Conservation (phyloP, 2,797 vertebrate species). For the Gobionotothen gibberifrons region DNA sequence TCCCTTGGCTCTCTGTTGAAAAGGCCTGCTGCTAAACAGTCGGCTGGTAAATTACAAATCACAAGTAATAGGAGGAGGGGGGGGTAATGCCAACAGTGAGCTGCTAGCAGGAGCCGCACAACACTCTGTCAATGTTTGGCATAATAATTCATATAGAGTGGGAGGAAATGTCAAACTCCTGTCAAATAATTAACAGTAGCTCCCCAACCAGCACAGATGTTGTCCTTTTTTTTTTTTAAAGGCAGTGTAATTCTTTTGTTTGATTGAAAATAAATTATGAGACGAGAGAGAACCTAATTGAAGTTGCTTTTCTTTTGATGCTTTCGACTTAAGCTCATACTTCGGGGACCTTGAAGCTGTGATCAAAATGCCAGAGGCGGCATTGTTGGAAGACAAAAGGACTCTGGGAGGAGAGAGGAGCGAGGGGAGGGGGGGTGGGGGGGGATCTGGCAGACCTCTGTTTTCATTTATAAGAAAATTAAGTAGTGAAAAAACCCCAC, state of each 20-base stretch:
- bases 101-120: not conserved
- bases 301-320: slow-evolving; percentile 38
- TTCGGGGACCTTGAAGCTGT: slow-evolving; percentile 46
- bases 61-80: slow-evolving; percentile 23
- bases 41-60: slow-evolving; percentile 29
- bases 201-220: slow-evolving; percentile 21
- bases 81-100: slow-evolving; percentile 14
- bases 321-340: slow-evolving; percentile 37
- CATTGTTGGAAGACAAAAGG: slow-evolving; percentile 48
- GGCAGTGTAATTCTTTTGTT: slow-evolving; percentile 25
- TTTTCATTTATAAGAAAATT: slow-evolving; percentile 25
- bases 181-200: slow-evolving; percentile 14
- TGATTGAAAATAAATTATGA: slow-evolving; percentile 57
- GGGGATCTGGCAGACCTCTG: slow-evolving; percentile 10
- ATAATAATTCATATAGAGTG: slow-evolving; percentile 4
- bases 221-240: not conserved
- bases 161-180: not conserved
- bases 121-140: slow-evolving; percentile 9
- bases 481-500: slow-evolving; percentile 10
- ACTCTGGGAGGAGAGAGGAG: slow-evolving; percentile 1
- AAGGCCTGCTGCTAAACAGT: slow-evolving; percentile 1
- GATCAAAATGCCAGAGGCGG: slow-evolving; percentile 50
- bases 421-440: not conserved
- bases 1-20: not conserved
- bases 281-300: slow-evolving; percentile 34